A percentile compares a stretch with the other conserved stretches of the same genome.
phyloP scores from a whole-genome alignment of 2,888 invertebrate genomes.

The Drosophila nigritarsus region DNA sequence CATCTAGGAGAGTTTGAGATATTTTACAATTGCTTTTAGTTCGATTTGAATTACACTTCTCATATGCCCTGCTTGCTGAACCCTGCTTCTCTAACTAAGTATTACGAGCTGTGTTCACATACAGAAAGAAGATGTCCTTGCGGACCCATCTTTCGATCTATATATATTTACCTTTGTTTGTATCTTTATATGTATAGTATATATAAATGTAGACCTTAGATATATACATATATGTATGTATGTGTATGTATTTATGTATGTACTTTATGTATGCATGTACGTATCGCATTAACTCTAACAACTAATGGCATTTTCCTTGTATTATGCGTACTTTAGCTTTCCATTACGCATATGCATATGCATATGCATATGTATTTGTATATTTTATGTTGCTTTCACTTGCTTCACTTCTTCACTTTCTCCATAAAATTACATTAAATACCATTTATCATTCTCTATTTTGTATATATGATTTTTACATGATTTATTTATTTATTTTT shows the following conservation, averaged over 20 bases:
- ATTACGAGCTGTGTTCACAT: slow-evolving; percentile 38
- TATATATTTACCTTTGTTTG: not conserved
- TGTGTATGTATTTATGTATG: slow-evolving; percentile 1
- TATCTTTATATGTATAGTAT: not conserved
- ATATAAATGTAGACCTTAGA: slow-evolving; percentile 26
- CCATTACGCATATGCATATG: slow-evolving; percentile 35
- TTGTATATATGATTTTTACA: slow-evolving; percentile 39
- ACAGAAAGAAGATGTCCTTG: slow-evolving; percentile 24
- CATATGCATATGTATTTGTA: slow-evolving; percentile 41
- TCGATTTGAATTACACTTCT: slow-evolving; percentile 43
- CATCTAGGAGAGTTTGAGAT: slow-evolving; percentile 41
- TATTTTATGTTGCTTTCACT: slow-evolving; percentile 13
- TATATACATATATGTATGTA: slow-evolving; percentile 1
- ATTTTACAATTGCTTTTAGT: slow-evolving; percentile 74
- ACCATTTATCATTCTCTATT: slow-evolving; percentile 29
- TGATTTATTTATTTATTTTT: slow-evolving; percentile 28
- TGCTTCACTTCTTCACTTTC: not conserved
- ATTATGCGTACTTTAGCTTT: slow-evolving; percentile 57
- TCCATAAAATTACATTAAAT: slow-evolving; percentile 42
- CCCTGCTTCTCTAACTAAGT: slow-evolving; percentile 28
- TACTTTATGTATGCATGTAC: slow-evolving; percentile 22
- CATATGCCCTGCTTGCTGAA: slow-evolving; percentile 24
- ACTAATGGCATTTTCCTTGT: slow-evolving; percentile 79
- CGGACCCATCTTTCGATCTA: slow-evolving; percentile 4
- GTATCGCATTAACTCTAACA: slow-evolving; percentile 75